Conservation (phyloP, 2,888 invertebrate genomes). For the Drosophila maculinotata region DNA sequence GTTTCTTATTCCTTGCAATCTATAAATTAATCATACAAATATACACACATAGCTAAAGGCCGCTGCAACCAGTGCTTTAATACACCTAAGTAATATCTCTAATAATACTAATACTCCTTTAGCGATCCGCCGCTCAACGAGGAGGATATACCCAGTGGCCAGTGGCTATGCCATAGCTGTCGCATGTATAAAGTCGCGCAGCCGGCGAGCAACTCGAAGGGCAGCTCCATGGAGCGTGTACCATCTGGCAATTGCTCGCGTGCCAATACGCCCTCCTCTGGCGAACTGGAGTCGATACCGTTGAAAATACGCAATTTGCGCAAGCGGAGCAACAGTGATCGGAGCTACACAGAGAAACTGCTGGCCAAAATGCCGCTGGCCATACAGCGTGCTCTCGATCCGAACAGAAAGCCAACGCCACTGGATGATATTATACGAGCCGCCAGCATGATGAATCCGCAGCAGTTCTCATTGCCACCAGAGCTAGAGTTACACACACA, state of each 20-base stretch:
- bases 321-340: conserved; percentile 84
- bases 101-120: too few relatives aligned
- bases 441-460: conserved; percentile 94
- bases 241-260: conserved; percentile 83
- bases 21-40: too few relatives aligned
- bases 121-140: conserved; percentile 97
- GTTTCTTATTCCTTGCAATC: too few relatives aligned
- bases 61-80: too few relatives aligned
- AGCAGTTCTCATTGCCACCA: conserved; percentile 94
- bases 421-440: conserved; percentile 93
- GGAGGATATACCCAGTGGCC: conserved; percentile 94
- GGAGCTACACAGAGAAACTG: conserved; percentile 81
- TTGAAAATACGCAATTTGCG: conserved; percentile 85
- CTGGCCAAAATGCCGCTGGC: conserved; percentile 79
- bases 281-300: conserved; percentile 81
- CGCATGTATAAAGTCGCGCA: conserved; percentile 83
- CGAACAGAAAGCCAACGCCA: conserved; percentile 86
- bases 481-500: conserved; percentile 91
- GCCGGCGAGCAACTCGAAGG: conserved; percentile 82
- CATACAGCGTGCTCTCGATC: conserved; percentile 83
- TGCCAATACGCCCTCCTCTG: conserved; percentile 79
- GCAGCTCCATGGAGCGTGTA: conserved; percentile 84
- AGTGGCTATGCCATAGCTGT: conserved; percentile 96
- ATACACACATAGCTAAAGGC: too few relatives aligned
- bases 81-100: too few relatives aligned